A percentile compares a stretch with the other conserved stretches of the same genome.
These are phyloP conservation scores for Latrodectus elegans DNA, from an alignment of 2,888 invertebrate species.

Conservation along the genomic window DNA sequence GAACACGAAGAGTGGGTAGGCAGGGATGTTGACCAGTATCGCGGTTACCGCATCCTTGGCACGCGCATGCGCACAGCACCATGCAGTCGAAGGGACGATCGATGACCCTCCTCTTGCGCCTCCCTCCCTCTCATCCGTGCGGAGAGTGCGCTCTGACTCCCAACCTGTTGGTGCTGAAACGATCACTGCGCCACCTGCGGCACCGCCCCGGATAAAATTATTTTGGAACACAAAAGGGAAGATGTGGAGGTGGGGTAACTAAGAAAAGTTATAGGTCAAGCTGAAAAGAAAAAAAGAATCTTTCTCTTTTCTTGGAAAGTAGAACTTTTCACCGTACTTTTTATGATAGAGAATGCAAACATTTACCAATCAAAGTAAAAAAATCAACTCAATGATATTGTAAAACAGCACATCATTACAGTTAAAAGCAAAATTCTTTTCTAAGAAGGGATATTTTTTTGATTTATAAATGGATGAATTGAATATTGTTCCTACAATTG, in stretches of 20 bases:
- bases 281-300: background rate
- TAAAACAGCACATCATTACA: too few relatives aligned
- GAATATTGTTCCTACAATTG: too few relatives aligned
- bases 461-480: too few relatives aligned
- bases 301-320: background rate
- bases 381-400: too few relatives aligned
- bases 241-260: too few relatives aligned
- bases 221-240: background rate
- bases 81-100: constrained; percentile 52
- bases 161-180: constrained; percentile 44
- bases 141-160: constrained; percentile 32
- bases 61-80: constrained; percentile 44
- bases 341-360: background rate
- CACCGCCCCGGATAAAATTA: constrained; percentile 18
- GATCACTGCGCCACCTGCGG: background rate
- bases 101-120: constrained; percentile 36
- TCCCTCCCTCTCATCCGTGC: constrained; percentile 39
- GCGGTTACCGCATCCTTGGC: constrained; percentile 64
- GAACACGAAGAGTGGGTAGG: constrained; percentile 43
- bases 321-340: background rate
- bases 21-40: constrained; percentile 46
- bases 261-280: background rate
- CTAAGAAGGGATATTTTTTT: too few relatives aligned
- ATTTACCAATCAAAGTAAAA: background rate
- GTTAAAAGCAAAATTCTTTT: too few relatives aligned